Evolutionary conservation across 2,113 vertebrate species (phyloP).

Genomic region (Pygoscelis antarcticus): DNA sequence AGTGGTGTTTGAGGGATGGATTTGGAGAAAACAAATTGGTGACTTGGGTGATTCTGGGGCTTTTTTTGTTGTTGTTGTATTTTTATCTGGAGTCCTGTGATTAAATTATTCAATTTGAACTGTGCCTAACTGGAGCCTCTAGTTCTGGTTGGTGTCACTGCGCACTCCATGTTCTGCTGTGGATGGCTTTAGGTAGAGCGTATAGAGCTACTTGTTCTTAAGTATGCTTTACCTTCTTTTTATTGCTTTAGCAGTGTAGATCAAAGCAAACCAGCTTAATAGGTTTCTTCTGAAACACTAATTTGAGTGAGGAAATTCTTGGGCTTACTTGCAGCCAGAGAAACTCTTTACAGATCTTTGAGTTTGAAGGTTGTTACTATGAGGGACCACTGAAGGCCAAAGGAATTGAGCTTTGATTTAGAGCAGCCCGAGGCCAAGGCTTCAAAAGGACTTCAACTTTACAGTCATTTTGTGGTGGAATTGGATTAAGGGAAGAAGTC

Average conservation of each 20-base stretch:
- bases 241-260: background rate
- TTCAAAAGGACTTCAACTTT: background rate
- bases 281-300: background rate
- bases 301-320: background rate
- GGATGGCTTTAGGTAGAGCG: background rate
- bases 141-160: background rate
- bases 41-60: background rate
- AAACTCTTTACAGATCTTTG: background rate
- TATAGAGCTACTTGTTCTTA: background rate
- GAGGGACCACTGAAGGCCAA: background rate
- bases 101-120: background rate
- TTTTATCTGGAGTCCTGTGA: background rate
- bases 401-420: background rate
- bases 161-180: fast-evolving
- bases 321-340: background rate
- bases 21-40: background rate
- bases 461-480: background rate
- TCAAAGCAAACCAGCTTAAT: background rate
- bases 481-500: background rate
- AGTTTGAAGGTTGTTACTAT: background rate
- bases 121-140: background rate
- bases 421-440: background rate
- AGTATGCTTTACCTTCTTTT: background rate
- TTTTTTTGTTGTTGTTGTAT: background rate
- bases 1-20: background rate